A percentile compares a stretch with the other conserved stretches of the same genome.
These are phyloP conservation scores for Lasioglossum malachurum DNA, from an alignment of 2,888 invertebrate species.

Conservation along the genomic window DNA sequence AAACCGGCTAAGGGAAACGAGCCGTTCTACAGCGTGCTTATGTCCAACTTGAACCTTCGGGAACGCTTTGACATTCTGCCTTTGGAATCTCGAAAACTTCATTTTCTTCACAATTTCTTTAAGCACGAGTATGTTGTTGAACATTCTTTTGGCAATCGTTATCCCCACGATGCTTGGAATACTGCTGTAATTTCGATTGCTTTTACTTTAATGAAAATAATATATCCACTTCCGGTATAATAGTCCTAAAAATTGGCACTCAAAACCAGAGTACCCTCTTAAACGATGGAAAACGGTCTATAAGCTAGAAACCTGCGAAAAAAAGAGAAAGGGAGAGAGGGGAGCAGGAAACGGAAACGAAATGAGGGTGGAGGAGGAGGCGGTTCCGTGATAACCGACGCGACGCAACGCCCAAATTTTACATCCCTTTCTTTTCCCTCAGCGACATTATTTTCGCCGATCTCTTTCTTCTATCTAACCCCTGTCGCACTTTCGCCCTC, in stretches of 20 bases:
- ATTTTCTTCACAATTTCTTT: background rate
- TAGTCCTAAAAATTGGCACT: background rate
- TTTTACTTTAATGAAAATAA: background rate
- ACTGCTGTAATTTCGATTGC: background rate
- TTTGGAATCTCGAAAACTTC: background rate
- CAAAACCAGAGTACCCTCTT: background rate
- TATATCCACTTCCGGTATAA: background rate
- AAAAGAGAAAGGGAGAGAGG: background rate
- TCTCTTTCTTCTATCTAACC: background rate
- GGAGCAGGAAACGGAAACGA: background rate
- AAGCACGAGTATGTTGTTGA: no score
- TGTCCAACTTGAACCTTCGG: background rate
- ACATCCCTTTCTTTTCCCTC: slow-evolving; percentile 5
- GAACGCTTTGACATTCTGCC: background rate
- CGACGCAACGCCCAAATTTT: slow-evolving; percentile 32
- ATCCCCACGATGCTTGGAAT: no score
- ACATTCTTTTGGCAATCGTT: no score
- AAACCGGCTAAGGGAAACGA: background rate
- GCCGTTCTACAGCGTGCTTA: background rate
- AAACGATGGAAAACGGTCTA: background rate
- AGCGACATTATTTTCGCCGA: slow-evolving; percentile 13
- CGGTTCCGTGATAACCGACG: slow-evolving; percentile 20
- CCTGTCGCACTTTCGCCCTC: background rate
- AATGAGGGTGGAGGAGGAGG: background rate
- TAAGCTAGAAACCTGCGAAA: background rate